Percentiles rank a stretch among this genome's conserved stretches.
These are phyloP conservation scores for Xiphophorus birchmanni DNA, from an alignment of 2,797 vertebrate species.

Conservation along the genomic window DNA sequence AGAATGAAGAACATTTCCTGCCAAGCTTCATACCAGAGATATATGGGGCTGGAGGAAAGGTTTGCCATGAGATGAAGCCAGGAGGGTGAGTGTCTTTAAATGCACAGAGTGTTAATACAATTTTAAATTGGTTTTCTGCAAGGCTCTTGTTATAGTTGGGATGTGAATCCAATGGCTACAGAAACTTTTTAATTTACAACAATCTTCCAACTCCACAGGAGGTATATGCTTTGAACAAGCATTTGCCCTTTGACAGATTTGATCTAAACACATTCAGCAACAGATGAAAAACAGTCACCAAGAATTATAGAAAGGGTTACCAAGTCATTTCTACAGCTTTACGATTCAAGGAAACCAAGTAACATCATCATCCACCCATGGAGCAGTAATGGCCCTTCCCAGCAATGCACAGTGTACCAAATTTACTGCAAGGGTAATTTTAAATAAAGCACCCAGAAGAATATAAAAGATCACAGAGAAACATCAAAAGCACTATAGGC, in stretches of 20 bases:
- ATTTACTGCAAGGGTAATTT: not conserved
- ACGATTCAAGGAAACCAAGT: not conserved
- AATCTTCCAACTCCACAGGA: constrained; percentile 21
- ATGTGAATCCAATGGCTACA: not conserved
- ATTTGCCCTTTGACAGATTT: not conserved
- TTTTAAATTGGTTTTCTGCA: constrained; percentile 24
- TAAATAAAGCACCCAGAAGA: not conserved
- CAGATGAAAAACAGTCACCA: not conserved
- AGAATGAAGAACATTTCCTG: constrained; percentile 41
- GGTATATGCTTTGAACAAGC: constrained; percentile 3
- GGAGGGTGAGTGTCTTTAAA: not conserved
- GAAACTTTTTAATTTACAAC: constrained; percentile 4
- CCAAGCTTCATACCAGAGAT: constrained; percentile 23
- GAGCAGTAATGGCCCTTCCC: not conserved
- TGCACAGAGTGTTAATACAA: constrained; percentile 5
- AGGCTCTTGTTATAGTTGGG: not conserved
- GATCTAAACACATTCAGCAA: not conserved
- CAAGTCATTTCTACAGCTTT: not conserved
- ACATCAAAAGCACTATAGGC: not conserved
- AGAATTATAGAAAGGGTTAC: not conserved
- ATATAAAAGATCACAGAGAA: not conserved
- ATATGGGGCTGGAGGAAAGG: constrained; percentile 4
- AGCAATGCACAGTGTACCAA: not conserved
- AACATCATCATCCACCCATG: not conserved
- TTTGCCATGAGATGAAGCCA: not conserved